Conservation (phyloP, 1,140 invertebrate species). For the Papilio glaucus region DNA sequence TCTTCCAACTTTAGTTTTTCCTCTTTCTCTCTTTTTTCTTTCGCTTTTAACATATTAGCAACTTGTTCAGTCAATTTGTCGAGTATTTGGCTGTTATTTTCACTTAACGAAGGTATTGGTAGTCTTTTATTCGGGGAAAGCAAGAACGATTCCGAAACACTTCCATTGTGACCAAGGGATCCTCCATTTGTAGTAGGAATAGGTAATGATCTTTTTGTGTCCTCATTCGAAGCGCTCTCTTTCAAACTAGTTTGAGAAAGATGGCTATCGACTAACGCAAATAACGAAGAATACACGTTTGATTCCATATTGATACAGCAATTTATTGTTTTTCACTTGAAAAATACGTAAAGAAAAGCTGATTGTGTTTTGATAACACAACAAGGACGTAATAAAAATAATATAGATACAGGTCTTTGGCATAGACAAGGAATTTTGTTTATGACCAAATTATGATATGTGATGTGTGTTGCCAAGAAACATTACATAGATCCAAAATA, state of each 20-base stretch:
- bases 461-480: not conserved
- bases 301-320: slow-evolving; percentile 51
- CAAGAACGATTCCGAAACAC: slow-evolving; percentile 50
- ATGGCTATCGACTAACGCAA: slow-evolving; percentile 68
- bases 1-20: slow-evolving; percentile 38
- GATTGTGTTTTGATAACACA: slow-evolving; percentile 13
- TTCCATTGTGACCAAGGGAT: slow-evolving; percentile 41
- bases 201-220: slow-evolving; percentile 37
- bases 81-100: slow-evolving; percentile 58
- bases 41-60: slow-evolving; percentile 68
- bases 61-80: slow-evolving; percentile 64
- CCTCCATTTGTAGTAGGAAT: slow-evolving; percentile 27
- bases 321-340: not conserved
- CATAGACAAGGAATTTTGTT: slow-evolving; percentile 12
- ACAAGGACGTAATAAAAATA: slow-evolving; percentile 17
- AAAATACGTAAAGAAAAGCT: not conserved
- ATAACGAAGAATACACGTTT: slow-evolving; percentile 58
- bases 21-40: slow-evolving; percentile 46
- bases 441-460: not conserved
- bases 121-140: slow-evolving; percentile 42
- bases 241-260: slow-evolving; percentile 62
- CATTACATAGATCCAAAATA: too few relatives aligned
- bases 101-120: slow-evolving; percentile 50
- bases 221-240: slow-evolving; percentile 41
- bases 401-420: too few relatives aligned